A percentile compares a stretch with the other conserved stretches of the same genome.
These are phyloP conservation scores for Champsocephalus esox DNA, from an alignment of 2,797 vertebrate genomes.

Conservation along the genomic window DNA sequence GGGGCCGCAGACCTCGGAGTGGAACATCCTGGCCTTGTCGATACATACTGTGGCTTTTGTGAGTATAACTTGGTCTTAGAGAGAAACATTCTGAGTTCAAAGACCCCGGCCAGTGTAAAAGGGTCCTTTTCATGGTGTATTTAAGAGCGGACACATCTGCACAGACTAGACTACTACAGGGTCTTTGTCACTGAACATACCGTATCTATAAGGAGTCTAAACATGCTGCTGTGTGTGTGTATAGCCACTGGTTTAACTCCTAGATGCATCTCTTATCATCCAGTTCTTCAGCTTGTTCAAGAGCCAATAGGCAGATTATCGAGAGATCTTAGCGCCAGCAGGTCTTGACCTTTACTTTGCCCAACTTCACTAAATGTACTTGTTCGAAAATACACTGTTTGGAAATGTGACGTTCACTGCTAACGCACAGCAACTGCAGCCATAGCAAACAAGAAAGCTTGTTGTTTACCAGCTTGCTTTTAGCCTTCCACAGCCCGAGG, in stretches of 20 bases:
- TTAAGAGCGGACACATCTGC: constrained; percentile 14
- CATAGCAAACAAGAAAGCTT: constrained; percentile 60
- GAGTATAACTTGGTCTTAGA: constrained; percentile 13
- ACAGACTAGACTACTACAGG: background rate
- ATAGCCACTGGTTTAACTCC: background rate
- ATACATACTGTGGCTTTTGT: constrained; percentile 50
- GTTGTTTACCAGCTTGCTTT: constrained; percentile 61
- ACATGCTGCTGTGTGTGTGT: background rate
- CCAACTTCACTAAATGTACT: constrained; percentile 34
- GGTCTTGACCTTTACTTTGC: constrained; percentile 33
- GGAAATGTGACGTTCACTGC: constrained; percentile 45
- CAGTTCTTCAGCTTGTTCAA: constrained; percentile 1
- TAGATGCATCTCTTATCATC: background rate
- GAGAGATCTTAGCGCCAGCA: background rate
- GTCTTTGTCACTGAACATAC: constrained; percentile 5
- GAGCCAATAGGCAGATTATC: background rate
- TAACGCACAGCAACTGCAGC: constrained; percentile 39
- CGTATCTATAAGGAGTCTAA: background rate
- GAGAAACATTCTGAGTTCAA: constrained; percentile 27
- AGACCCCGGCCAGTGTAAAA: background rate
- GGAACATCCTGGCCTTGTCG: constrained; percentile 35
- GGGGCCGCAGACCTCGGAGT: constrained; percentile 27
- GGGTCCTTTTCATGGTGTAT: constrained; percentile 24
- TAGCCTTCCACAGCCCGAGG: constrained; percentile 45
- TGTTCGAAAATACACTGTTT: constrained; percentile 42